phyloP scores from a whole-genome alignment of 2,797 vertebrate species.

The Aeoliscus strigatus region DNA sequence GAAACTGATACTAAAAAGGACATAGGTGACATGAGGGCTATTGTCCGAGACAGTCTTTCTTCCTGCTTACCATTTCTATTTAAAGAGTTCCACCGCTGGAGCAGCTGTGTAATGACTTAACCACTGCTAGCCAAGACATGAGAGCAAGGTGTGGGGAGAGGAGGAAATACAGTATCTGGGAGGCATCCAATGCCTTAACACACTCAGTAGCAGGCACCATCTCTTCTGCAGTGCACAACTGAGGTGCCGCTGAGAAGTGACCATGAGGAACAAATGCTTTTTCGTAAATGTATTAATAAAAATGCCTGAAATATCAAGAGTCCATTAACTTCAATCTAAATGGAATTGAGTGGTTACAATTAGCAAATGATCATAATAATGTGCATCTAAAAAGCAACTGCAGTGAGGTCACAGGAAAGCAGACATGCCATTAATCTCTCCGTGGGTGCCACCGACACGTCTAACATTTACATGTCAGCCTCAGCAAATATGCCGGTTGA shows the following conservation, averaged over 20 bases:
- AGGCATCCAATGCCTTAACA: constrained; percentile 39
- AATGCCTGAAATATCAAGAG: constrained; percentile 26
- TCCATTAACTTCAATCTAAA: constrained; percentile 7
- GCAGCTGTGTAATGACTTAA: constrained; percentile 32
- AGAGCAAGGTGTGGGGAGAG: constrained; percentile 8
- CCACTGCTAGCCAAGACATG: constrained; percentile 9
- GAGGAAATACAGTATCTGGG: constrained; percentile 1
- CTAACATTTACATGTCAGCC: constrained; percentile 24
- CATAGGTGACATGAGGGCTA: constrained; percentile 25
- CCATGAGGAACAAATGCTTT: constrained; percentile 49
- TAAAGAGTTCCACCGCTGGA: constrained; percentile 5
- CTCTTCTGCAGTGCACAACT: constrained; percentile 37
- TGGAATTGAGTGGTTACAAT: constrained; percentile 16
- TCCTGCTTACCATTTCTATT: too few species aligned
- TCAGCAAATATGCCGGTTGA: constrained; percentile 6
- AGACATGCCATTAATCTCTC: constrained; percentile 18
- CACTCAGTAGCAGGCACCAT: constrained; percentile 19
- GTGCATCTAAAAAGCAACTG: constrained; percentile 15
- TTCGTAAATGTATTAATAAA: constrained; percentile 29
- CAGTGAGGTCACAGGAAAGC: constrained; percentile 19
- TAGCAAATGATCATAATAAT: constrained; percentile 20
- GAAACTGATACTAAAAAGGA: constrained; percentile 49
- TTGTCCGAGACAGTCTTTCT: too few species aligned
- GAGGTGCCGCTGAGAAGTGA: constrained; percentile 43
- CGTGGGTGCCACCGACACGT: constrained; percentile 2